Evolutionary conservation across 2,888 invertebrate species (phyloP).

Genomic region (Thera britannica): DNA sequence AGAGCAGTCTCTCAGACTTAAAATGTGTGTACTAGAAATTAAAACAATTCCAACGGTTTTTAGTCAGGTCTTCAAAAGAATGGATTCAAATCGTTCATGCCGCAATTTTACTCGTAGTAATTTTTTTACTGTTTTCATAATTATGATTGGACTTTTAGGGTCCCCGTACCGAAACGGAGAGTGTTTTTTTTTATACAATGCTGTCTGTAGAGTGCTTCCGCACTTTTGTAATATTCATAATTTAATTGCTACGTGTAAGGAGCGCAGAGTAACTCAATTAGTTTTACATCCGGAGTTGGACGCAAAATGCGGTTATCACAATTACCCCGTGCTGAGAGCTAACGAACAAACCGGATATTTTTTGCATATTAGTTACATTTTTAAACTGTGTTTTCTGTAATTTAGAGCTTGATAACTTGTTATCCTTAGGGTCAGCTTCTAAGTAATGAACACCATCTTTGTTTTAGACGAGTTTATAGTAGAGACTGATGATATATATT

Average conservation of each 20-base stretch:
- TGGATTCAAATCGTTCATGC: slow-evolving; percentile 19
- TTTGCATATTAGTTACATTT: slow-evolving; percentile 40
- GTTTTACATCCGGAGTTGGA: slow-evolving; percentile 70
- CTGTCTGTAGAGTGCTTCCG: neutral
- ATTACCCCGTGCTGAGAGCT: slow-evolving; percentile 68
- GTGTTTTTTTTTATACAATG: neutral
- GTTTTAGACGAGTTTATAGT: too few species aligned
- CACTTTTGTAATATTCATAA: slow-evolving; percentile 23
- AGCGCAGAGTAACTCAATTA: slow-evolving; percentile 70
- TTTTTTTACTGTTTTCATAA: neutral
- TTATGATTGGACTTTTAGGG: neutral
- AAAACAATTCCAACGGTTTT: slow-evolving; percentile 40
- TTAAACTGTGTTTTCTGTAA: neutral
- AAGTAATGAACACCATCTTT: too few species aligned
- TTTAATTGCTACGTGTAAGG: slow-evolving; percentile 25
- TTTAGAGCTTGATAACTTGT: neutral
- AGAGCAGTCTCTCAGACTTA: slow-evolving; percentile 47
- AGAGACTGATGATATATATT: too few species aligned
- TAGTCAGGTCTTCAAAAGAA: slow-evolving; percentile 39
- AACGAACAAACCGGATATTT: slow-evolving; percentile 56
- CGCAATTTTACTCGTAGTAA: slow-evolving; percentile 5
- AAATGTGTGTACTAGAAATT: slow-evolving; percentile 52
- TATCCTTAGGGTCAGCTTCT: neutral
- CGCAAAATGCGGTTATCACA: slow-evolving; percentile 76
- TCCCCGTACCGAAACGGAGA: neutral